A percentile compares a stretch with the other conserved stretches of the same genome.
These are phyloP conservation scores for Brachionus manjavacas DNA, from an alignment of 1,140 invertebrate species.

Conservation along the genomic window DNA sequence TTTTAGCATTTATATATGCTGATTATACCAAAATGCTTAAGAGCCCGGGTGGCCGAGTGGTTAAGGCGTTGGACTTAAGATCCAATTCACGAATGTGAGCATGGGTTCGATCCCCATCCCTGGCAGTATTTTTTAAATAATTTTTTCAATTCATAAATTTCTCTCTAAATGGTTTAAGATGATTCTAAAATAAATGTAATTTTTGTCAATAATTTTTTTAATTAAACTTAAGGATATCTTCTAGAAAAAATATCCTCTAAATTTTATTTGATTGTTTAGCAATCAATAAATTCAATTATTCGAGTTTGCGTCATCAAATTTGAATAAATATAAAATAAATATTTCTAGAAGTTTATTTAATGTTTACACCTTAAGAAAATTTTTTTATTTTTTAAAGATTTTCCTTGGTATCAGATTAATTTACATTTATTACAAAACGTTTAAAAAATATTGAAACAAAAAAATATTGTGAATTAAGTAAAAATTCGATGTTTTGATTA, in stretches of 20 bases:
- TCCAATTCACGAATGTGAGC: slow-evolving; percentile 41
- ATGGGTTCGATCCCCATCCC: slow-evolving; percentile 41
- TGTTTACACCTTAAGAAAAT: too few relatives aligned
- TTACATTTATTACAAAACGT: not conserved
- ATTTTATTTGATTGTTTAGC: too few relatives aligned
- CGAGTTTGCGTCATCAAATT: too few relatives aligned
- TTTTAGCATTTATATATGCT: not conserved
- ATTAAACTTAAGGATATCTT: too few relatives aligned
- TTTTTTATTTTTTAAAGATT: too few relatives aligned
- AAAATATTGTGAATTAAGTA: not conserved
- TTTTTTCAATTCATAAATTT: not conserved
- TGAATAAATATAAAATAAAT: too few relatives aligned
- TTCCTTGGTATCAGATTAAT: not conserved
- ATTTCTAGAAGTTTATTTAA: too few relatives aligned
- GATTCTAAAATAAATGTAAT: not conserved
- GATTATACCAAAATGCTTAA: not conserved
- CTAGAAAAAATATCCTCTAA: too few relatives aligned
- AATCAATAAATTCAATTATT: too few relatives aligned
- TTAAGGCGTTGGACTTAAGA: slow-evolving; percentile 41
- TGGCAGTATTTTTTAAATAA: slow-evolving; percentile 1
- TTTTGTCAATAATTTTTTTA: too few relatives aligned
- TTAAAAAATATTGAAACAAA: not conserved
- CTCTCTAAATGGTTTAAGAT: not conserved
- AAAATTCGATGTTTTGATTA: not conserved
- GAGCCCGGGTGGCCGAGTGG: slow-evolving; percentile 35